Percentiles rank a stretch among this genome's conserved stretches.
These are phyloP conservation scores for Cyanoderma ruficeps DNA, from an alignment of 2,113 vertebrate species.

Conservation along the genomic window DNA sequence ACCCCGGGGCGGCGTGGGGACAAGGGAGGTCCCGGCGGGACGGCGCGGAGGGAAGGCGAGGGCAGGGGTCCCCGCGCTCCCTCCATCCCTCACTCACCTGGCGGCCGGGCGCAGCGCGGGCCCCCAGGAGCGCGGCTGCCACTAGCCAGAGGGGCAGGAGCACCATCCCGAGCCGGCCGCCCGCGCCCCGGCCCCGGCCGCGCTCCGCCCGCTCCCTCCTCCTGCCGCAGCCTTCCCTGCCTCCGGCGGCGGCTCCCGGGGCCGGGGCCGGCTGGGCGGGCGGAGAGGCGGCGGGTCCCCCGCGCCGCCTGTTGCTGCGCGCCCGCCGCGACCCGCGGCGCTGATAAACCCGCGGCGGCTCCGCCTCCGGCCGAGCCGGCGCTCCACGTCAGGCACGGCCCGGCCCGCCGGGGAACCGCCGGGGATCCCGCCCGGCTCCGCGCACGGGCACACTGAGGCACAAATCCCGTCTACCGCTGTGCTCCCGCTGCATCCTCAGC, in stretches of 20 bases:
- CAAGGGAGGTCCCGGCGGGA: not conserved
- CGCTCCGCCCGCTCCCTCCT: not conserved
- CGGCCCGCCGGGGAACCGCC: not conserved
- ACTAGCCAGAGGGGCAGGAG: constrained; percentile 82
- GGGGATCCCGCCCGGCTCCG: not conserved
- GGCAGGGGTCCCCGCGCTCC: not conserved
- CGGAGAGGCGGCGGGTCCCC: too few species aligned
- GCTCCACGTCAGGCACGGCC: not conserved
- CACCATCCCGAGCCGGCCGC: constrained; percentile 80
- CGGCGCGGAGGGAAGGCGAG: not conserved
- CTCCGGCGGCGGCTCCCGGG: too few species aligned
- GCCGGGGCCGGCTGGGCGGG: too few species aligned
- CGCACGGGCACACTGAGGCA: fast-evolving
- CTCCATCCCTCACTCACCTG: constrained; percentile 78
- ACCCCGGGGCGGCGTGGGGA: not conserved
- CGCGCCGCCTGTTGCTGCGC: not conserved
- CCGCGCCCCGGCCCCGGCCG: not conserved
- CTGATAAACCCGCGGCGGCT: not conserved
- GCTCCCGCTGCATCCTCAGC: not conserved
- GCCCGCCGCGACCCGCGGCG: not conserved
- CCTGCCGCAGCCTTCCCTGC: too few species aligned
- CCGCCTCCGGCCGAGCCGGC: not conserved
- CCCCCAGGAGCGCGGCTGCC: constrained; percentile 77
- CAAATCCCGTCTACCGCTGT: fast-evolving
- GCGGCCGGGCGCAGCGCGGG: constrained; percentile 78